phyloP scores from a whole-genome alignment of 1,140 invertebrate genomes.

The Trichonephila inaurata region DNA sequence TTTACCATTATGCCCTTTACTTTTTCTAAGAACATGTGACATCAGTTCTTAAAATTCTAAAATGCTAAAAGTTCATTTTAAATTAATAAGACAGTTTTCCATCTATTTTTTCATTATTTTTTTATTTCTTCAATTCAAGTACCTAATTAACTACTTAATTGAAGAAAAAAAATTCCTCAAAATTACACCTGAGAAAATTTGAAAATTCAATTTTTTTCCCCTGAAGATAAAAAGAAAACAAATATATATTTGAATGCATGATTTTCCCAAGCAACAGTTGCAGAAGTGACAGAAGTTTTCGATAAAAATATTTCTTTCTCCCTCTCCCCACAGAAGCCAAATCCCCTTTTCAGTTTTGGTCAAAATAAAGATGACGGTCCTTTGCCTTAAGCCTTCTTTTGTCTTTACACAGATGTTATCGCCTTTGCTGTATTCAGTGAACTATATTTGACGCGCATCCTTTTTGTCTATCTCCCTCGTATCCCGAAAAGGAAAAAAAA shows the following conservation, averaged over 20 bases:
- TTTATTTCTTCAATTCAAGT: too few species aligned
- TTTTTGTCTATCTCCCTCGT: neutral
- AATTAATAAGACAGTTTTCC: too few species aligned
- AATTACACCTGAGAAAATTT: too few species aligned
- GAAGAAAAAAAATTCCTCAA: too few species aligned
- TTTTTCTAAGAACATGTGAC: too few species aligned
- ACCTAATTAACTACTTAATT: too few species aligned
- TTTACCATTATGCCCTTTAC: too few species aligned
- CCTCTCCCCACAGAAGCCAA: neutral
- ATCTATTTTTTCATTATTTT: too few species aligned
- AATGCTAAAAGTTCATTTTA: too few species aligned
- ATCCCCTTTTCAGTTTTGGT: neutral
- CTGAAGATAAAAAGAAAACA: too few species aligned
- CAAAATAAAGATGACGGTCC: neutral
- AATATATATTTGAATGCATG: neutral
- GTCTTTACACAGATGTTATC: neutral
- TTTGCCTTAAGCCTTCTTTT: neutral
- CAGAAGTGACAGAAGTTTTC: neutral
- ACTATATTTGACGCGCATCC: neutral
- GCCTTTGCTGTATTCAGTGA: neutral
- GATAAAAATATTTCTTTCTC: neutral
- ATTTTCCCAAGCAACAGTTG: neutral
- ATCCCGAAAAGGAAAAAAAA: neutral
- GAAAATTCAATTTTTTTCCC: too few species aligned
- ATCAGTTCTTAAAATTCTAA: too few species aligned